Base-by-base conservation (phyloP, 2,113 vertebrate species). In the Archilochus colubris region DNA sequence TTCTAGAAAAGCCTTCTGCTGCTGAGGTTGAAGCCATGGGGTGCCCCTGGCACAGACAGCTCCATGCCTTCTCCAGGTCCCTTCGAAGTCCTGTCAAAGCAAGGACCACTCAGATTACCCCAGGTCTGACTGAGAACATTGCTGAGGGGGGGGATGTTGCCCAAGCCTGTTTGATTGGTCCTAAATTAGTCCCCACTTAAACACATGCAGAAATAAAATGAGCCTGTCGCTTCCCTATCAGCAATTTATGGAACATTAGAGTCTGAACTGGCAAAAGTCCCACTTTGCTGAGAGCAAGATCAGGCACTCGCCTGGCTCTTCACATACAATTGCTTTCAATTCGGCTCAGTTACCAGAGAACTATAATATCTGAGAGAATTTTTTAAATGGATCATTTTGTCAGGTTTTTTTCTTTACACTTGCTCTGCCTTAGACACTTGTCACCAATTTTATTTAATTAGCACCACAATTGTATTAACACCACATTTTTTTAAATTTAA, bases 361-460 rank as follows among this genome's bases (percentile, higher is more conserved):
- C 82, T 96, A 38, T 89, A 83, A 91, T 90, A 92, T 91, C 90
- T 86, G 86, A 1, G 4, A 95, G 92, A 91, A 93, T 84, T 95
- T 95, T 95, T 85, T 84, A 89, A 95, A 91, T 75, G 89, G 91
- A 94, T 95, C 78, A 80, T 96, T 95, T 97, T 97, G 95, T 96
- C 96, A 93, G 87, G 31, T 57, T 19, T 89, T 97, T 97, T 77
- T 95, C 92, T 90, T 94, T 95, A 73, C 79, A 78, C 88, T 96
- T 90, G 90, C 82, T 95, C 92, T 95, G 95, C 92, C 90, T 93
- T 85, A 96, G 94, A 96, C 91, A 93, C 96, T 97, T 97, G 94
- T 96, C 96, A 95, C 95, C 96, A 80, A 93, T 96, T 94, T 96
- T 97, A 97, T 97, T 97, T 97, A 97, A 97, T 97, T 97, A 97